Percentiles rank a stretch among this genome's conserved stretches.
phyloP scores from a whole-genome alignment of 1,140 invertebrate genomes.

The Drosophila ficusphila region DNA sequence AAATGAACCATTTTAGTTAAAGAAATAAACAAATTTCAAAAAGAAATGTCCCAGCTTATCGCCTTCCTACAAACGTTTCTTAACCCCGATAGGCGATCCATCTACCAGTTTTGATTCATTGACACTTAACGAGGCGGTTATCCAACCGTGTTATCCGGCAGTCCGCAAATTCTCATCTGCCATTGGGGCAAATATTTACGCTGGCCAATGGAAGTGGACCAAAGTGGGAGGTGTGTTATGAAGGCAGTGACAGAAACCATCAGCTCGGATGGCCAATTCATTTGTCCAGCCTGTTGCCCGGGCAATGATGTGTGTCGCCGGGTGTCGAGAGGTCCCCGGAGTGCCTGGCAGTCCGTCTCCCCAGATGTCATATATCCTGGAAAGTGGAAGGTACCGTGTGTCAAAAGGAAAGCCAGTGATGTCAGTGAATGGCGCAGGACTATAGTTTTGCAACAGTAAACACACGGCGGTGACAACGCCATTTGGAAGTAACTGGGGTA shows the following conservation, averaged over 20 bases:
- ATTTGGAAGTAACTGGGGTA: constrained; percentile 17
- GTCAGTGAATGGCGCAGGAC: constrained; percentile 52
- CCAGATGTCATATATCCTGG: constrained; percentile 6
- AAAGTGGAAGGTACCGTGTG: background rate
- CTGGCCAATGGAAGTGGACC: constrained; percentile 13
- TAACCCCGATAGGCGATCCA: no score
- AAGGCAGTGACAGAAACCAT: constrained; percentile 32
- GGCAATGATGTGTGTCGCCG: constrained; percentile 29
- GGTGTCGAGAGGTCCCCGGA: constrained; percentile 15
- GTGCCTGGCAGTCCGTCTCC: background rate
- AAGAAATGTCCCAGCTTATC: background rate
- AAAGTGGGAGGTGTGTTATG: background rate
- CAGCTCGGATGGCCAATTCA: constrained; percentile 51
- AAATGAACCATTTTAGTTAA: background rate
- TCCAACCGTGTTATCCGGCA: constrained; percentile 12
- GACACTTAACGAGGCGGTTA: constrained; percentile 17
- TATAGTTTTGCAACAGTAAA: constrained; percentile 69
- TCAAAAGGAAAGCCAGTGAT: constrained; percentile 33
- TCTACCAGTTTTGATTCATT: constrained; percentile 12
- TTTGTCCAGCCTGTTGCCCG: constrained; percentile 52
- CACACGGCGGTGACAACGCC: constrained; percentile 57
- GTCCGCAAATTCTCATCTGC: background rate
- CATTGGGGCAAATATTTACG: constrained; percentile 14
- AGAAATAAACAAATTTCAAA: background rate
- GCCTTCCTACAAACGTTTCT: background rate